Evolutionary conservation across 2,113 vertebrate genomes (phyloP).

Genomic region (Antigone vipio): DNA sequence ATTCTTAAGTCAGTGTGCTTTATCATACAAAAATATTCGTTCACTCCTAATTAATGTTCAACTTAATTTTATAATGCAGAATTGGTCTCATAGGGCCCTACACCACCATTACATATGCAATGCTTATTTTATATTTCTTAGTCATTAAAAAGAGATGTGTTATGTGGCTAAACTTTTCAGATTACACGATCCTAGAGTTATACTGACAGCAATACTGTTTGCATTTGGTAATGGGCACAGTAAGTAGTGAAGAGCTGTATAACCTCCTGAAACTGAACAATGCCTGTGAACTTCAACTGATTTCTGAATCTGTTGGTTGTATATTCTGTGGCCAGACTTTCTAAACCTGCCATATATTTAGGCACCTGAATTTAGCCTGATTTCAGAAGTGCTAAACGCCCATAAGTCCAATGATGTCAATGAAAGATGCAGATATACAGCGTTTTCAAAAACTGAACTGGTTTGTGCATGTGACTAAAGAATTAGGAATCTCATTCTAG

Average conservation of each 20-base stretch:
- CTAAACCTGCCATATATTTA: neutral
- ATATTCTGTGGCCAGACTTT: neutral
- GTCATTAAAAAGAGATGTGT: neutral
- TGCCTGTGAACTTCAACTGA: neutral
- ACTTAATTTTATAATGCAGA: constrained; percentile 57
- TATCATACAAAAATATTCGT: constrained; percentile 55
- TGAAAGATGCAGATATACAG: neutral
- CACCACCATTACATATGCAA: constrained; percentile 6
- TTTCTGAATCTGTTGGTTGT: neutral
- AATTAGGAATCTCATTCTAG: neutral
- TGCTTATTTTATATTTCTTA: constrained; percentile 26
- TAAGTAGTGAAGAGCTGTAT: neutral
- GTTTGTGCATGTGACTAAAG: neutral
- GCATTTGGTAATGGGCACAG: neutral
- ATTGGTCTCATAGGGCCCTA: constrained; percentile 54
- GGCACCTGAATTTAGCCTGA: neutral
- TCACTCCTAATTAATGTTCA: constrained; percentile 58
- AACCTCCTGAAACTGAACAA: neutral
- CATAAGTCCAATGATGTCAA: neutral
- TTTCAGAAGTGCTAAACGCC: neutral
- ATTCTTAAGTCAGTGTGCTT: constrained; percentile 59
- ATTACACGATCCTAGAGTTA: neutral
- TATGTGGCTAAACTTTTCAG: constrained; percentile 4
- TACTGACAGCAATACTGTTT: neutral
- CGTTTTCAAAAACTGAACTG: neutral